phyloP scores from a whole-genome alignment of 2,797 vertebrate genomes.

The Distichodus sexfasciatus region DNA sequence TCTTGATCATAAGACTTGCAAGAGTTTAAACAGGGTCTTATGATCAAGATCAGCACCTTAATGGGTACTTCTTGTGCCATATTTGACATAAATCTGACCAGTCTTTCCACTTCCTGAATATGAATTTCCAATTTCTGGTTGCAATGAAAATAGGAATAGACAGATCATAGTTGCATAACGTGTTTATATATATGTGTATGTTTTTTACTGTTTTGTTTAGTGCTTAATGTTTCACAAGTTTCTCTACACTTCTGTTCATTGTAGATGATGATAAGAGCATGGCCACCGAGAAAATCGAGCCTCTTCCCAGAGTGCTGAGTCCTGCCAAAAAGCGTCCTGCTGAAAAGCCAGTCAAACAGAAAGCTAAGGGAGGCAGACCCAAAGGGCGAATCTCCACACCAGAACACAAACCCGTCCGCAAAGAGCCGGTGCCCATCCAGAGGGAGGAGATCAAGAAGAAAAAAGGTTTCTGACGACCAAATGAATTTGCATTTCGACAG shows the following conservation, averaged over 20 bases:
- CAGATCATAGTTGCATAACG: too few relatives aligned
- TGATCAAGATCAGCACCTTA: too few relatives aligned
- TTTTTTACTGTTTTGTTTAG: too few relatives aligned
- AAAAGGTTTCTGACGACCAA: slow-evolving; percentile 86
- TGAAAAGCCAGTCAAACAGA: slow-evolving; percentile 79
- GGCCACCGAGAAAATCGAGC: slow-evolving; percentile 88
- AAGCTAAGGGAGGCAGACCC: slow-evolving; percentile 76
- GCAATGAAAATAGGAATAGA: too few relatives aligned
- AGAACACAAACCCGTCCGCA: slow-evolving; percentile 90
- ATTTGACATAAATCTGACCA: too few relatives aligned
- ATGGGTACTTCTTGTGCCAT: too few relatives aligned
- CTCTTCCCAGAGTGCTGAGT: slow-evolving; percentile 73
- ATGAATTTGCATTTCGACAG: background rate
- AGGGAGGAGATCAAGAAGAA: slow-evolving; percentile 98
- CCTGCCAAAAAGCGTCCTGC: slow-evolving; percentile 78
- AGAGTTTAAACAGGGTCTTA: too few relatives aligned
- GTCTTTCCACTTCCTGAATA: too few relatives aligned
- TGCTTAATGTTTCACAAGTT: too few relatives aligned
- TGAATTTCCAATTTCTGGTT: too few relatives aligned
- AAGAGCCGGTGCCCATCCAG: slow-evolving; percentile 88
- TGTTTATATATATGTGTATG: too few relatives aligned
- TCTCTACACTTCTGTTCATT: slow-evolving; percentile 25
- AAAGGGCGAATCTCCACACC: slow-evolving; percentile 93
- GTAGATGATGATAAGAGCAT: slow-evolving; percentile 97
- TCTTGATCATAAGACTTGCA: too few relatives aligned